Percentiles rank a stretch among this genome's conserved stretches.
These are phyloP conservation scores for Micromys minutus DNA, from an alignment of 2,113 vertebrate genomes.

Conservation along the genomic window DNA sequence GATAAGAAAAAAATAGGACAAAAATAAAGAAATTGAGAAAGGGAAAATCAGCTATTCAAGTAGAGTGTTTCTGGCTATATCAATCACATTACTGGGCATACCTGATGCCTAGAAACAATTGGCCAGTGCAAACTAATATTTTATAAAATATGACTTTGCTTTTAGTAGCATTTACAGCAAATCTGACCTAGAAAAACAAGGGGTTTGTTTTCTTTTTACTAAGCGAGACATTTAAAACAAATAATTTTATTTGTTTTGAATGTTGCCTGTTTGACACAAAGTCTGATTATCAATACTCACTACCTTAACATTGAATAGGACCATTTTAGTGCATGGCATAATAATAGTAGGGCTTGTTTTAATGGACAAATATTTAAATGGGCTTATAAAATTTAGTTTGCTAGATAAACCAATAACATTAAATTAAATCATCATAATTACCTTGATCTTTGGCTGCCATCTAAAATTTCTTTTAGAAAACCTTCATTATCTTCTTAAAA, in stretches of 20 bases:
- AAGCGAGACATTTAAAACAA: not conserved
- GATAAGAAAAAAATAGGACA: not conserved
- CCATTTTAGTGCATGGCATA: not conserved
- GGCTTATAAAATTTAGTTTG: not conserved
- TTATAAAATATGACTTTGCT: not conserved
- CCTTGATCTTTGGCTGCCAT: not conserved
- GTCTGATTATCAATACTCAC: not conserved
- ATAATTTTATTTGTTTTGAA: not conserved
- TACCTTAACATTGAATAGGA: not conserved
- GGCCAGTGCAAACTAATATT: not conserved
- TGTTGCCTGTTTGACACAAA: not conserved
- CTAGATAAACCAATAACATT: not conserved
- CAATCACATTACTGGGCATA: not conserved
- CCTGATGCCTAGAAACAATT: not conserved
- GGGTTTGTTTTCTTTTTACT: not conserved
- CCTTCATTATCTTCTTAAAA: not conserved
- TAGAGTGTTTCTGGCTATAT: not conserved
- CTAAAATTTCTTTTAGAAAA: not conserved
- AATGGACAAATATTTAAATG: not conserved
- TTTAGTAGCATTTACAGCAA: not conserved
- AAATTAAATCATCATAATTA: not conserved
- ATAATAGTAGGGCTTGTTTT: not conserved
- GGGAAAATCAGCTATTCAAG: not conserved
- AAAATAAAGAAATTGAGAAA: not conserved
- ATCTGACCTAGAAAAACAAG: not conserved